Evolutionary conservation across 2,797 vertebrate species (phyloP).

Genomic region (Protonibea diacanthus): DNA sequence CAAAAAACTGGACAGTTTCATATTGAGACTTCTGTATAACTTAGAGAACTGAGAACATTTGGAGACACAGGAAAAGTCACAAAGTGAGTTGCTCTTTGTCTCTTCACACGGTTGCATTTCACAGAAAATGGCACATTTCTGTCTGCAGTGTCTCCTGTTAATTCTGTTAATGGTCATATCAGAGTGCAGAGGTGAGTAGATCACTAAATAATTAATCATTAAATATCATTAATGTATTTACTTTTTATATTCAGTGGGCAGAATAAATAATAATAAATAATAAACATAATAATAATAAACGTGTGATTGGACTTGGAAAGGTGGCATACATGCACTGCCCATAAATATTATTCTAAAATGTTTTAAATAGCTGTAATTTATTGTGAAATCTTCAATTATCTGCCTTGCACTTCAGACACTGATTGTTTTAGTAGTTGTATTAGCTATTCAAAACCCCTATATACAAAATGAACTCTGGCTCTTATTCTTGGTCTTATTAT

Average conservation of each 20-base stretch:
- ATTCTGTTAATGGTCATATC: slow-evolving; percentile 33
- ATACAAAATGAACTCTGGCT: not conserved
- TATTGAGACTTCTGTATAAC: not conserved
- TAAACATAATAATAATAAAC: not conserved
- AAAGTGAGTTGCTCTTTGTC: not conserved
- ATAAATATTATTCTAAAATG: not conserved
- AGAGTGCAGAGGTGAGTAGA: slow-evolving; percentile 61
- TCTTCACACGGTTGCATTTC: not conserved
- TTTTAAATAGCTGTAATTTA: not conserved
- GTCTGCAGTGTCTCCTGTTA: slow-evolving; percentile 24
- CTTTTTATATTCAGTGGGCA: not conserved
- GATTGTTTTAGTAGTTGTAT: not conserved
- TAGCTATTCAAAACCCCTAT: not conserved
- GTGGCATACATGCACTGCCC: not conserved
- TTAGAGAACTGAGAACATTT: slow-evolving; percentile 60
- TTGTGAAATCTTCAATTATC: not conserved
- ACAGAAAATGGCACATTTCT: slow-evolving; percentile 54
- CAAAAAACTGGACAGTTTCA: not conserved
- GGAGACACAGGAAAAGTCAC: not conserved
- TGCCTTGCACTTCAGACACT: not conserved
- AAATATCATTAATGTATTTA: not conserved
- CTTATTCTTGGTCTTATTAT: not conserved
- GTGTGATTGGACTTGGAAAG: not conserved
- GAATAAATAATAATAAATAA: not conserved
- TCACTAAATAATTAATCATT: not conserved